These are phyloP conservation scores for Ormyrus thymus DNA, from an alignment of 2,888 invertebrate genomes.

Conservation along the genomic window DNA sequence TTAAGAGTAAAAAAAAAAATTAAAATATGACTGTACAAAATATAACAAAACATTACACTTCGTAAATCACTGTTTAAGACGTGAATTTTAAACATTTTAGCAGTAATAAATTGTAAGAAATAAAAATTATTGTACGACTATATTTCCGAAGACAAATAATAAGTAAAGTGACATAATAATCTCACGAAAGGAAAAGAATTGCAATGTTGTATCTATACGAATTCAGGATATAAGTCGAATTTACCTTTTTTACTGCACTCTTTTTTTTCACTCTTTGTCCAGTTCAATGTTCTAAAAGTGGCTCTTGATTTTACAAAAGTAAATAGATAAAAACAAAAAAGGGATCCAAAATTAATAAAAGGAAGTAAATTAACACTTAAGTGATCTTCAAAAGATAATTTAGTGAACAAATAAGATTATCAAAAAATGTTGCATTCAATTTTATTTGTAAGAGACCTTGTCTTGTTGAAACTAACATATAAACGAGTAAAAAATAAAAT, in stretches of 20 bases:
- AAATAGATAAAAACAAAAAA: slow-evolving; percentile 13
- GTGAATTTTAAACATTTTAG: slow-evolving; percentile 66
- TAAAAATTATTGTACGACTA: slow-evolving; percentile 62
- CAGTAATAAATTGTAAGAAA: slow-evolving; percentile 65
- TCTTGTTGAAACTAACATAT: slow-evolving; percentile 33
- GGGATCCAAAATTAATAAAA: slow-evolving; percentile 1
- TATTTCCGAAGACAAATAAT: slow-evolving; percentile 63
- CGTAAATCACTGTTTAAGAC: slow-evolving; percentile 64
- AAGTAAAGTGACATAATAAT: slow-evolving; percentile 52
- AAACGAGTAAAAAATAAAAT: slow-evolving; percentile 9
- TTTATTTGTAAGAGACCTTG: slow-evolving; percentile 43
- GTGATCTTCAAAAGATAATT: slow-evolving; percentile 12
- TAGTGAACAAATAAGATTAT: slow-evolving; percentile 15
- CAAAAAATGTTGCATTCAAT: slow-evolving; percentile 23
- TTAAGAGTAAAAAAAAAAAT: slow-evolving; percentile 50
- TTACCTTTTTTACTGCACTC: slow-evolving; percentile 39
- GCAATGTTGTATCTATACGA: slow-evolving; percentile 39
- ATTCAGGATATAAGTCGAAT: slow-evolving; percentile 25
- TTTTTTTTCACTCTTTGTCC: slow-evolving; percentile 38
- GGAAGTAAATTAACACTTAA: neutral
- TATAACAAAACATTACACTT: slow-evolving; percentile 56
- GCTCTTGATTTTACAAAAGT: slow-evolving; percentile 11
- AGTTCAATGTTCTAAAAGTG: slow-evolving; percentile 28
- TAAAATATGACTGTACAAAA: slow-evolving; percentile 67
- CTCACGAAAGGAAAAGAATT: slow-evolving; percentile 39